A percentile compares a stretch with the other conserved stretches of the same genome.
Evolutionary conservation across 2,113 vertebrate genomes (phyloP).

Genomic region (Pygathrix nemaeus): DNA sequence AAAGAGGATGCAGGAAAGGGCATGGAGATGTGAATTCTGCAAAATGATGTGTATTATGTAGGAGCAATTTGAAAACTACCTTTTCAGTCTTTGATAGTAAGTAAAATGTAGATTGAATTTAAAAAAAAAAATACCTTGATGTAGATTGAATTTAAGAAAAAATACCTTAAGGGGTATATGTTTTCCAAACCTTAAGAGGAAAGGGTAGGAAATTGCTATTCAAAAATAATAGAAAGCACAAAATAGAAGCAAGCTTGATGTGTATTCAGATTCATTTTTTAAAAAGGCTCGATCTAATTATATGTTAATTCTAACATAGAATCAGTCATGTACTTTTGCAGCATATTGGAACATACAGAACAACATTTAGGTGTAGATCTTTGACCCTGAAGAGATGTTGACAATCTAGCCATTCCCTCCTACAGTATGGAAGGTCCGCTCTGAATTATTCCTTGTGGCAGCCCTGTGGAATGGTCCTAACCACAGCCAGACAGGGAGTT

Average conservation of each 20-base stretch:
- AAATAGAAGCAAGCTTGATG: neutral
- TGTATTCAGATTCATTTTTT: neutral
- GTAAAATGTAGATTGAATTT: neutral
- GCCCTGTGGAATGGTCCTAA: neutral
- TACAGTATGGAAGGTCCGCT: rapidly evolving
- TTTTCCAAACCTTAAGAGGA: neutral
- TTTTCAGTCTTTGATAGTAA: neutral
- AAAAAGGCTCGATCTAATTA: neutral
- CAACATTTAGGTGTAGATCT: neutral
- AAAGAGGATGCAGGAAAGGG: neutral
- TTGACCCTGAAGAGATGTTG: neutral
- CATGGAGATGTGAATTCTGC: neutral
- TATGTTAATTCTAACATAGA: neutral
- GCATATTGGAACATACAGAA: neutral
- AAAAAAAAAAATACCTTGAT: neutral
- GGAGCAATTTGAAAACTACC: neutral
- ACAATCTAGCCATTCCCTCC: rapidly evolving
- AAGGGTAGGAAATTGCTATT: neutral
- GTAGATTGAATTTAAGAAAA: neutral
- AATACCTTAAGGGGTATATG: neutral
- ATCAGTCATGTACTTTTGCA: neutral
- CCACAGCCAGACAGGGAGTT: neutral
- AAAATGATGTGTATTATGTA: neutral
- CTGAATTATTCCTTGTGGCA: rapidly evolving
- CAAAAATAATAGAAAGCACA: neutral